Evolutionary conservation across 2,797 vertebrate species (phyloP), one percentile per base, ranked within the genome.

Genomic region (Ceryle rudis): DNA sequence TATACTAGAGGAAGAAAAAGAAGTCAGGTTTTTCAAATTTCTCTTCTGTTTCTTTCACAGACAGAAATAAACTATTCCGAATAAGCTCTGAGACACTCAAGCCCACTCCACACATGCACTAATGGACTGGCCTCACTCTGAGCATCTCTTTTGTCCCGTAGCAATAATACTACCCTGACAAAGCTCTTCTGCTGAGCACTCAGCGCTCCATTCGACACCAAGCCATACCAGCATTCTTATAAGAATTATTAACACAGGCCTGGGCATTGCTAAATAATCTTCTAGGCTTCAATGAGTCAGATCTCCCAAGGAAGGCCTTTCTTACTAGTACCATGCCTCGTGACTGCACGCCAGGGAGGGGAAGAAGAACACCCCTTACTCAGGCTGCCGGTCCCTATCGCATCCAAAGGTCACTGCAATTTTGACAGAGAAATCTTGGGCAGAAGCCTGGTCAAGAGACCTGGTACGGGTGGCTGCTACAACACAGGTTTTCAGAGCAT

Each of bases 1-100:
- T 98, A 88, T 98, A 98, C 98, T 98, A 83, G 19, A 92, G 39
- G 57, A 80, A 96, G 73, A 89, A 94, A 93, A 26, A 84, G 44
- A 73, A 80, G 25, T 42, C 41, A 64, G 11, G 14, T 73, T 58
- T 49, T 46, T 93, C 21, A 74, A 3, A 67, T 71, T 67, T 82
- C 85, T 51, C 11, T 60, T 82, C 42, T 31, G 26, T 62, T 94
- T 77, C 57, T 81, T 84, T 90, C 64, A 87, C 25, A 39, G 75
- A 5, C 5, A 4, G 29, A 83, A 87, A 90, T 23, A 86, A 94
- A 90, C 42, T 28, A 49, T 33, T 58, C 41, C 83, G 41, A 65
- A 65, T 42, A 71, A 88, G 29, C 33, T 72, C 61, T 44, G 35
- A 88, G 72, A 78, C 17, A 16, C 33, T 78, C 64, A 62, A 25